phyloP scores from a whole-genome alignment of 2,888 invertebrate genomes.

The Polyommatus iphigenia region DNA sequence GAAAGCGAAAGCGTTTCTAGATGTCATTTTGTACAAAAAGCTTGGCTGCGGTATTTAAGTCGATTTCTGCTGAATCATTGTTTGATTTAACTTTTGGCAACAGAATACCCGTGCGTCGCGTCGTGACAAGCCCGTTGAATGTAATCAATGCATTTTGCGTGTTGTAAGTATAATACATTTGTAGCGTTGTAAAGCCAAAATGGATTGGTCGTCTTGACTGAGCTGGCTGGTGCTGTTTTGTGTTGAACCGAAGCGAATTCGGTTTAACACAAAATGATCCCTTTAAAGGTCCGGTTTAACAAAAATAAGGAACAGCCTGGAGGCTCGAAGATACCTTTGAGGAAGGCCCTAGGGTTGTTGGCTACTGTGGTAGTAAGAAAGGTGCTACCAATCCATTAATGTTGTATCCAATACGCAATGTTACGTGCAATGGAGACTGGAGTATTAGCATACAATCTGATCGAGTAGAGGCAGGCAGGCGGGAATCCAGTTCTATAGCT shows the following conservation, averaged over 20 bases:
- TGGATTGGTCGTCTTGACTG: too few relatives aligned
- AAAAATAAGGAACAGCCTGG: too few relatives aligned
- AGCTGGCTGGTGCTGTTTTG: too few relatives aligned
- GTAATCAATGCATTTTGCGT: not conserved
- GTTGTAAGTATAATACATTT: not conserved
- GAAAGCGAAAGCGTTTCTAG: slow-evolving; percentile 20
- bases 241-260: too few relatives aligned
- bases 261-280: too few relatives aligned
- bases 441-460: not conserved
- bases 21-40: not conserved
- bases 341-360: not conserved
- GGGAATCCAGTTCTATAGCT: slow-evolving; percentile 26
- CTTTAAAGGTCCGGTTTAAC: too few relatives aligned
- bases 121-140: not conserved
- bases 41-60: not conserved
- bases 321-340: not conserved
- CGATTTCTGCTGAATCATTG: slow-evolving; percentile 1
- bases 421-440: not conserved
- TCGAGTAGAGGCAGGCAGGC: not conserved
- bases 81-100: not conserved
- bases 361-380: not conserved
- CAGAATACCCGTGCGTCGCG: not conserved
- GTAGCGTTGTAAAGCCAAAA: not conserved
- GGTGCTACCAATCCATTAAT: not conserved
- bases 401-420: not conserved